phyloP scores from a whole-genome alignment of 2,888 invertebrate species.

The Ectobius pallidus region DNA sequence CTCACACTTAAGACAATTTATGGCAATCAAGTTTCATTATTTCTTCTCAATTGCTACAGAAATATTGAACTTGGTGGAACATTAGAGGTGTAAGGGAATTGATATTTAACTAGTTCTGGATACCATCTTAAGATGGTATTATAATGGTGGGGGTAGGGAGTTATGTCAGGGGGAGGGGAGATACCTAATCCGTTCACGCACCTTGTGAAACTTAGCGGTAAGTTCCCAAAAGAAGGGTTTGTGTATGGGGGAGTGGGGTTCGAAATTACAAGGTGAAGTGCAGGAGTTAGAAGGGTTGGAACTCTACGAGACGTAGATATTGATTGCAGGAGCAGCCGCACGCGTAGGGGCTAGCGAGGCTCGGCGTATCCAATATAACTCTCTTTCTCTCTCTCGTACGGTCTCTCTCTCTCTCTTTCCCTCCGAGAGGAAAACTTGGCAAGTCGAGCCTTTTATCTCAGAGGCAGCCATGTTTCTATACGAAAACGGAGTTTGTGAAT shows the following conservation, averaged over 20 bases:
- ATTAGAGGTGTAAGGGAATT: too few species aligned
- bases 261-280: not conserved
- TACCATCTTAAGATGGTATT: too few species aligned
- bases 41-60: too few species aligned
- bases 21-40: too few species aligned
- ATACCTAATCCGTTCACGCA: not conserved
- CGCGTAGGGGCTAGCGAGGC: not conserved
- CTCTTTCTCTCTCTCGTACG: slow-evolving; percentile 25
- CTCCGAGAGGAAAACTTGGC: slow-evolving; percentile 33
- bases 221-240: not conserved
- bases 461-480: slow-evolving; percentile 32
- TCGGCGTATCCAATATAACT: slow-evolving; percentile 23
- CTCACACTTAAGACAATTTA: too few species aligned
- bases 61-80: too few species aligned
- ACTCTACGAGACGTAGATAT: slow-evolving; percentile 21
- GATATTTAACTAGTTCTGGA: too few species aligned
- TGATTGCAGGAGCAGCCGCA: slow-evolving; percentile 19
- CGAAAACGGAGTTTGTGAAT: slow-evolving; percentile 28
- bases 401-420: slow-evolving; percentile 10
- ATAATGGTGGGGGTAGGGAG: too few species aligned
- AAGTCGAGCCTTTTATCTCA: slow-evolving; percentile 38
- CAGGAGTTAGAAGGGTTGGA: not conserved
- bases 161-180: too few species aligned
- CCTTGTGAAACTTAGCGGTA: slow-evolving; percentile 10
- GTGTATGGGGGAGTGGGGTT: not conserved